phyloP scores from a whole-genome alignment of 2,888 invertebrate species.

The Molorchus minor region DNA sequence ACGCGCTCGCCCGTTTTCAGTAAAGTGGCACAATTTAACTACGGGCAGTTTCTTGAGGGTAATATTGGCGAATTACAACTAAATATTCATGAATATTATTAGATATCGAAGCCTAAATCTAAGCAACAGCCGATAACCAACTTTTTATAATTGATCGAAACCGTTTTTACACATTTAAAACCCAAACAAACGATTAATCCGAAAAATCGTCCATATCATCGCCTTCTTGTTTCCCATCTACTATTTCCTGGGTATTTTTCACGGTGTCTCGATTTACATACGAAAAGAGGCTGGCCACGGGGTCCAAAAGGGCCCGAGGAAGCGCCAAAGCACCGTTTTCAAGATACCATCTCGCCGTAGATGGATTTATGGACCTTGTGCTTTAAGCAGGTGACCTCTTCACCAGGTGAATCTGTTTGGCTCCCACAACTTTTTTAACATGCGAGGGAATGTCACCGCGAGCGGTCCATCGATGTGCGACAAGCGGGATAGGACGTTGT shows the following conservation, averaged over 20 bases:
- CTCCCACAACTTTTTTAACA: constrained; percentile 38
- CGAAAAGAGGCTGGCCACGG: constrained; percentile 12
- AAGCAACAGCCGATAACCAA: no score
- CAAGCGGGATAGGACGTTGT: background rate
- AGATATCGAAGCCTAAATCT: no score
- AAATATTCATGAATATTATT: no score
- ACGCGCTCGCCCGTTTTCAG: no score
- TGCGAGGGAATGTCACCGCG: constrained; percentile 29
- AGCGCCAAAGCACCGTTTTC: constrained; percentile 9
- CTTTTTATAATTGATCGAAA: no score
- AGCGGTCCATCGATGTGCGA: constrained; percentile 21
- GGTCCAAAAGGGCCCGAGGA: constrained; percentile 8
- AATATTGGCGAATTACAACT: no score
- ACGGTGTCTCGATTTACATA: constrained; percentile 17
- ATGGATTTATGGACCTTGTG: constrained; percentile 57
- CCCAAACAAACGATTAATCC: no score
- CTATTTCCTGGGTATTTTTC: constrained; percentile 20
- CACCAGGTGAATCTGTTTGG: constrained; percentile 43
- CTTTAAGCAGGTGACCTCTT: constrained; percentile 56
- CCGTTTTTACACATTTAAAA: no score
- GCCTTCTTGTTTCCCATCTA: background rate
- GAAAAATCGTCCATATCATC: no score
- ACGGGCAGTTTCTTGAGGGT: no score
- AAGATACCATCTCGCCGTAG: constrained; percentile 48
- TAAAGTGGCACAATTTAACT: no score